phyloP scores from a whole-genome alignment of 2,797 vertebrate species.

The Falco peregrinus region DNA sequence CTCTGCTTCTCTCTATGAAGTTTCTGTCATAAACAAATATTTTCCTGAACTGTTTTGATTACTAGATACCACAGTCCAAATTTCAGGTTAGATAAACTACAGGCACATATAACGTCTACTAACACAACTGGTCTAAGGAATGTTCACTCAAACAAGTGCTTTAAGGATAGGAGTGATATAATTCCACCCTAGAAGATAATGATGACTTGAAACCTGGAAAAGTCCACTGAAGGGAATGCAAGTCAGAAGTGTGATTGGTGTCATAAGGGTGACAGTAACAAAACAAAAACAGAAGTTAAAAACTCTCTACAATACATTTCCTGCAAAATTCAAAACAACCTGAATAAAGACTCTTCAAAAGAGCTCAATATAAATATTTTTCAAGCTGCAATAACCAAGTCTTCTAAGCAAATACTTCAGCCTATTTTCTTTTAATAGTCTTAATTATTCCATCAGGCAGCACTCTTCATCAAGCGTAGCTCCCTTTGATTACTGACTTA shows the following conservation, averaged over 20 bases:
- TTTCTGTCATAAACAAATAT: neutral
- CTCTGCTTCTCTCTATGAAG: neutral
- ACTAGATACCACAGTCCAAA: neutral
- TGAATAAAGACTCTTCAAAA: constrained; percentile 12
- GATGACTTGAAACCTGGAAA: neutral
- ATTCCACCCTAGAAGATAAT: neutral
- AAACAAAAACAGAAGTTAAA: neutral
- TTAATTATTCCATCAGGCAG: neutral
- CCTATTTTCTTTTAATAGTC: neutral
- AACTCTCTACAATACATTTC: neutral
- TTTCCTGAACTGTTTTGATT: neutral
- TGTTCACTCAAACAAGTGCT: neutral
- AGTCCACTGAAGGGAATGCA: neutral
- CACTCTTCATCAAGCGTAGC: neutral
- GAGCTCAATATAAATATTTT: neutral
- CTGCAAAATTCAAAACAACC: neutral
- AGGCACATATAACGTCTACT: neutral
- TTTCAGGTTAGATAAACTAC: neutral
- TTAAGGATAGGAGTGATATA: neutral
- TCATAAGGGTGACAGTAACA: neutral
- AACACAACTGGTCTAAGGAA: neutral
- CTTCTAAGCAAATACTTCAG: neutral
- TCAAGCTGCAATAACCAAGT: neutral
- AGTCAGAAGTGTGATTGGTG: neutral
- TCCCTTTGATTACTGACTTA: neutral